A percentile compares a stretch with the other conserved stretches of the same genome.
Evolutionary conservation across 2,888 invertebrate genomes (phyloP).

Genomic region (Pristionchus mayeri): DNA sequence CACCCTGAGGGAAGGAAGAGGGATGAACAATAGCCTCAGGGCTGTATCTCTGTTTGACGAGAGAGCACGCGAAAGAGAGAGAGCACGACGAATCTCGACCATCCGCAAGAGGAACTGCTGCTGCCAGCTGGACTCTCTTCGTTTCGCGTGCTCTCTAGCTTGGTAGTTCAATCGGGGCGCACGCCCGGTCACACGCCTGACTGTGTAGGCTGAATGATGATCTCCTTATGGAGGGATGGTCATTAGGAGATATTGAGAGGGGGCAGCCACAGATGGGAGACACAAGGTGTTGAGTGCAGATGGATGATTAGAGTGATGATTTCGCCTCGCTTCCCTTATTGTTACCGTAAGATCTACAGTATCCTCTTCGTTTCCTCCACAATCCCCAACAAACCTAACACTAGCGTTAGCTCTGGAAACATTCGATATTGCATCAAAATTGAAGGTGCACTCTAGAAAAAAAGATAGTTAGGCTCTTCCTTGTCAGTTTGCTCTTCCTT

Average conservation of each 20-base stretch:
- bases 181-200: not conserved
- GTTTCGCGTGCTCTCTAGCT: not conserved
- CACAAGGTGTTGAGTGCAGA: not conserved
- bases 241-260: slow-evolving; percentile 10
- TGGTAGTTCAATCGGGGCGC: not conserved
- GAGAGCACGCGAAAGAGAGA: not conserved
- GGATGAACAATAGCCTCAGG: not conserved
- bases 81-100: not conserved
- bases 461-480: not conserved
- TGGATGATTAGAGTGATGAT: too few species aligned
- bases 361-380: too few species aligned
- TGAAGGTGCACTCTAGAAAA: too few species aligned
- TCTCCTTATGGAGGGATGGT: not conserved
- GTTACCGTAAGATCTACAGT: too few species aligned
- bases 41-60: not conserved
- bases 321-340: too few species aligned
- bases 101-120: not conserved
- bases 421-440: not conserved
- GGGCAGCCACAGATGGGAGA: slow-evolving; percentile 1
- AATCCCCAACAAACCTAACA: too few species aligned
- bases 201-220: not conserved
- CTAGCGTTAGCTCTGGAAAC: too few species aligned
- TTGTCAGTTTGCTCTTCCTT: not conserved
- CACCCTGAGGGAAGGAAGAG: not conserved
- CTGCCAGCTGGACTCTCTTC: slow-evolving; percentile 11